Base-by-base conservation (phyloP, 2,888 invertebrate genomes). In the Leptinotarsa rubiginosa region DNA sequence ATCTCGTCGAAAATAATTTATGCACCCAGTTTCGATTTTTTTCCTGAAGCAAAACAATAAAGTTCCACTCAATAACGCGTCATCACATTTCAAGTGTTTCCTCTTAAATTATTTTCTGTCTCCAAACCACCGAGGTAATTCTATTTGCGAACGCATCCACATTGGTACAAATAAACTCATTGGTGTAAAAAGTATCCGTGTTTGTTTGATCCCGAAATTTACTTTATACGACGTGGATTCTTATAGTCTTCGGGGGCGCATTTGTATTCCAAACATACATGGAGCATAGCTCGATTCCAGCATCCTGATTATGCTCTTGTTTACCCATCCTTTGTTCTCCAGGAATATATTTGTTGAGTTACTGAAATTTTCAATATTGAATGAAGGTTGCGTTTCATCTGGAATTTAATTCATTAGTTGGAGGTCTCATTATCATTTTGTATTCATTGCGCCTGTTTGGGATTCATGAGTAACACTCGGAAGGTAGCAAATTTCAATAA, bases 241-340 rank as follows among this genome's bases (percentile, higher is more conserved):
- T 25, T 41, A 13, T 16, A 62, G 41, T 62, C 41, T 41, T 18
- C n/a, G n/a, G 62, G 41, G 62, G 62, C 62, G 41, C n/a, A 62
- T 62, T 62, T 62, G 41, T 62, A 62, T 62, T 62, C 62, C 31
- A n/a, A 62, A 25, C 62, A 41, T 41, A 62, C 41, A 41, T 16
- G 10, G 20, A 62, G 31, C 25, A 41, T 10, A 62, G 18, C 31
- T 62, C 62, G 31, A 62, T 62, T 41, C n/a, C 41, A 31, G 62
- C 62, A 62, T 62, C 31, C 62, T 62, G 62, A 62, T 62, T 62
- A 62, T 20, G 18, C 16, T 62, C 62, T 62, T 62, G 62, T 62
- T 62, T 62, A 62, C 41, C 18, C n/a, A 62, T 41, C n/a, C 62
- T 62, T 41, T 62, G 62, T 62, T 62, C 18, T 31, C 16, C 2